Conservation (phyloP, 2,113 vertebrate species). For the Xenopus borealis region DNA sequence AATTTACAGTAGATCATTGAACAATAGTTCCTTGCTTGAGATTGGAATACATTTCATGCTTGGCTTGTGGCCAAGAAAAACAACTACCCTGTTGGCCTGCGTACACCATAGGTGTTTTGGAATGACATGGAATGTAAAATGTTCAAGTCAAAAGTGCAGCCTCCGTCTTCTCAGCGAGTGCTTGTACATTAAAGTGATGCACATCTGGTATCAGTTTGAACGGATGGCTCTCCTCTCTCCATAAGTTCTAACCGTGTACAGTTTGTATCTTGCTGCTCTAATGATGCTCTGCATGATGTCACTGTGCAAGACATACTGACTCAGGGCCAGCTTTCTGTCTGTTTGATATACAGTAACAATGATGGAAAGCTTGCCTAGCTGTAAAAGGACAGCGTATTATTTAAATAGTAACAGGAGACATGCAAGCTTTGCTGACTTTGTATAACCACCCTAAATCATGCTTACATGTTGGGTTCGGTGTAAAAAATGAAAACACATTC, state of each 20-base stretch:
- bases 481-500: not conserved
- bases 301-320: conserved; percentile 22
- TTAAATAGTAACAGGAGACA: conserved; percentile 36
- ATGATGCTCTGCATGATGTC: conserved; percentile 26
- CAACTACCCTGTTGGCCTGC: conserved; percentile 11
- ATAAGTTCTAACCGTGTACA: conserved; percentile 5
- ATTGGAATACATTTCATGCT: conserved; percentile 28
- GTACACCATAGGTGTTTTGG: conserved; percentile 26
- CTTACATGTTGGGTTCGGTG: conserved; percentile 3
- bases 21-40: conserved; percentile 21
- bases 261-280: not conserved
- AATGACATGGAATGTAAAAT: conserved; percentile 31
- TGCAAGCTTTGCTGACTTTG: not conserved
- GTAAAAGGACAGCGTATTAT: conserved; percentile 22
- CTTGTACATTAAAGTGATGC: not conserved
- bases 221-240: not conserved
- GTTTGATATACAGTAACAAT: conserved; percentile 13
- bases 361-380: conserved; percentile 36
- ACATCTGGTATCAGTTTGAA: conserved; percentile 41
- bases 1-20: not conserved
- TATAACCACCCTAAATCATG: conserved; percentile 18
- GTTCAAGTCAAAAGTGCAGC: conserved; percentile 41
- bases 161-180: not conserved
- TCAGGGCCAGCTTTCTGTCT: conserved; percentile 14
- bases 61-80: conserved; percentile 36